A percentile compares a stretch with the other conserved stretches of the same genome.
These are phyloP conservation scores for Clarias pachynema DNA, from an alignment of 2,797 vertebrate genomes.

Conservation along the genomic window DNA sequence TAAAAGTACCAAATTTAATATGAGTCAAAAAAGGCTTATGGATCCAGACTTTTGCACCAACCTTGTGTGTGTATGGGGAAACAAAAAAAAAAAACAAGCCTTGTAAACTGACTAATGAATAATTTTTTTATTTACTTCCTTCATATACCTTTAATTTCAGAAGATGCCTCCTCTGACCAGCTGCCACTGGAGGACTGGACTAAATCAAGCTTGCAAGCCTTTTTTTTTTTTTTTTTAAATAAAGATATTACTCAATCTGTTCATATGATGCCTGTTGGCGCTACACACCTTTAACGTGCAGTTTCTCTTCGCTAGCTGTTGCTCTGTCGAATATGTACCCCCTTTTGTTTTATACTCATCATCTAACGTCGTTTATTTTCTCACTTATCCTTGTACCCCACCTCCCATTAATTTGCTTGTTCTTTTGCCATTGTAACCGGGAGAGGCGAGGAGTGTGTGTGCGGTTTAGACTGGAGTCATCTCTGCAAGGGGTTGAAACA, in stretches of 20 bases:
- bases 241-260: slow-evolving; percentile 30
- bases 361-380: neutral
- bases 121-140: neutral
- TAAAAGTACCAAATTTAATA: too few species aligned
- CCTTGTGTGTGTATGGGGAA: too few species aligned
- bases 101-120: neutral
- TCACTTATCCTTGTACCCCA: too few species aligned
- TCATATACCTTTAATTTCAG: neutral
- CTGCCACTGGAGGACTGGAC: slow-evolving; percentile 12
- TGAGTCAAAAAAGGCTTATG: too few species aligned
- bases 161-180: slow-evolving; percentile 33
- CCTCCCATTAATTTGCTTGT: neutral
- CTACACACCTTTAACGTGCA: slow-evolving; percentile 31
- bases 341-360: neutral
- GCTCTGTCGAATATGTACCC: slow-evolving; percentile 23
- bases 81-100: neutral
- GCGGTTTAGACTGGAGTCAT: slow-evolving; percentile 14
- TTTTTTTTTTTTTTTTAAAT: slow-evolving; percentile 37
- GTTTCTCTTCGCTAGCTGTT: slow-evolving; percentile 39
- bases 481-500: slow-evolving; percentile 28
- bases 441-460: slow-evolving; percentile 14
- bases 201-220: slow-evolving; percentile 29
- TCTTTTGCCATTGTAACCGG: slow-evolving; percentile 17
- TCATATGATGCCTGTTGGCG: slow-evolving; percentile 28
- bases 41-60: too few species aligned